Evolutionary conservation across 2,113 vertebrate genomes (phyloP).

Genomic region (Neofelis nebulosa): DNA sequence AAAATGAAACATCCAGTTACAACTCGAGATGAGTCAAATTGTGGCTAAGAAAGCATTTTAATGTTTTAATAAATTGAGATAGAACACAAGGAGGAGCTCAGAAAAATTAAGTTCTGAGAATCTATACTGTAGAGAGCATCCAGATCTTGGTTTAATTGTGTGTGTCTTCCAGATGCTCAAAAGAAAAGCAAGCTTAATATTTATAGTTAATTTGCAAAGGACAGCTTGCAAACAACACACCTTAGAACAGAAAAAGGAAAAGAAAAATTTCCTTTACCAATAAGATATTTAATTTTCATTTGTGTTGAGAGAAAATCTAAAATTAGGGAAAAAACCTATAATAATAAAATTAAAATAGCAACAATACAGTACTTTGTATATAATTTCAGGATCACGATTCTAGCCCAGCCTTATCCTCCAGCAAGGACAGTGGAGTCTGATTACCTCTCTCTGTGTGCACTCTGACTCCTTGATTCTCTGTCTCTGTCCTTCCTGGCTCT

Average conservation of each 20-base stretch:
- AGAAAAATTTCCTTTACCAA: not conserved
- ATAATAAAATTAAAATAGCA: not conserved
- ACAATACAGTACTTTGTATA: not conserved
- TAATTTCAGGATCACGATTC: not conserved
- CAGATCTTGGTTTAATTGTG: not conserved
- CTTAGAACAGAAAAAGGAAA: constrained; percentile 25
- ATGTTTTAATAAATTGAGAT: not conserved
- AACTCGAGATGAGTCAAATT: not conserved
- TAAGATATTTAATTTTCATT: constrained; percentile 6
- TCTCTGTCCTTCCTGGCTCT: not conserved
- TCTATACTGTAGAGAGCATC: not conserved
- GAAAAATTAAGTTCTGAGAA: constrained; percentile 1
- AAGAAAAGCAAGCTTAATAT: not conserved
- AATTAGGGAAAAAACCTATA: not conserved
- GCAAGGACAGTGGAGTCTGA: not conserved
- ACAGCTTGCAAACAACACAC: not conserved
- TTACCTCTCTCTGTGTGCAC: not conserved
- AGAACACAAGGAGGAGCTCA: not conserved
- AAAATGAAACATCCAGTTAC: not conserved
- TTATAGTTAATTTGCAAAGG: constrained; percentile 3
- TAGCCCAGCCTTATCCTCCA: not conserved
- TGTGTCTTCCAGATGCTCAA: not conserved
- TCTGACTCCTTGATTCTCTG: not conserved
- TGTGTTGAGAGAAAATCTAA: not conserved
- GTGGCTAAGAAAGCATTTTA: not conserved